Base-by-base conservation (phyloP, 2,797 vertebrate species). In the Anguilla pacifica region DNA sequence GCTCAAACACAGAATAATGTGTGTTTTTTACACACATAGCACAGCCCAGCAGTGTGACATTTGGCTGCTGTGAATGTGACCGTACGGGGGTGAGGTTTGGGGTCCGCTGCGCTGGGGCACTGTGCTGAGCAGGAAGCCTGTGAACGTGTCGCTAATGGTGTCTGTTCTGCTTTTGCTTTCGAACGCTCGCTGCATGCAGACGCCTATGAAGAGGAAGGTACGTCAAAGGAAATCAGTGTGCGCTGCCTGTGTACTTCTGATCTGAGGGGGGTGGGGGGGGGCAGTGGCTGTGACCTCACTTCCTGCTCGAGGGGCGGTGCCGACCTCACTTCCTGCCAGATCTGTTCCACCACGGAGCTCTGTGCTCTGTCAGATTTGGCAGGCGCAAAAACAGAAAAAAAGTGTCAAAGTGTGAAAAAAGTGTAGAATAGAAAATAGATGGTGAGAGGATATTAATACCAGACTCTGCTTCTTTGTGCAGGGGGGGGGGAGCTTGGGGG, bases 191-290 rank as follows among this genome's bases (percentile, higher is more conserved):
- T 96, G 96, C 96, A 96, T 96, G 96, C 96, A 97, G 96, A 97
- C 89, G 95, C 92, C 96, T 96, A 96, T 95, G 96, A 96, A 94
- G 96, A 97, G 93, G 96, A 97, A 96, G 96, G 96, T 97, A 96
- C 91, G 96, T 96, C 88, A 87, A 92, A 86, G 85, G 90, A 88
- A 5, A 7, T 67, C n/a, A 1, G 90, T 94, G 94, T 88, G 92
- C 91, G 89, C 39, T 91, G 87, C 86, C 49, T 85, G 87, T 94
- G 89, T 93, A 87, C 64, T 93, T 94, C 90, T 93, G 92, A 92
- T 93, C 92, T 90, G 91, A 86, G 49, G 88, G 83, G 90, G 9
- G n/a, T 31, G 31, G 28, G 28, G 28, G 6, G 10, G 51, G 51
- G 51, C 51, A 53, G 51, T 53, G 64, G 19, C 25, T n/a, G 4